Evolutionary conservation across 2,113 vertebrate genomes (phyloP), one percentile per base, ranked within the genome.

Genomic region (Struthidea cinerea): DNA sequence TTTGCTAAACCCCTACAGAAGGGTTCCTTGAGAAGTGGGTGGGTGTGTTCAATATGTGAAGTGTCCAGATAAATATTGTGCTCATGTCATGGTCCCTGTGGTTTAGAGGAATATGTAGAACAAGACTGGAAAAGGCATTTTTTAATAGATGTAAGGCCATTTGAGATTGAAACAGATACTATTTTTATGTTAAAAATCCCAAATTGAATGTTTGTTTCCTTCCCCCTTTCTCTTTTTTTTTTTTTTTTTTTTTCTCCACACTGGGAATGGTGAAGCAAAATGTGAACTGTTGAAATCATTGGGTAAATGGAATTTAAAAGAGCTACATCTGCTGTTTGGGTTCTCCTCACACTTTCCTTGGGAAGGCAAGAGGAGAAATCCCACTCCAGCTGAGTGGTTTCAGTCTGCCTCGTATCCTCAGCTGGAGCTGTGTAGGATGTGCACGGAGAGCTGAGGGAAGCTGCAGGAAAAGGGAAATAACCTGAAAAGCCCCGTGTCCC

Each of bases 221-320:
- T n/a, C 6, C 2, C 5, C 1, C 1, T 52, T 39, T 32, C 7
- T 28, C 1, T 3, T 3, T 3, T 6, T 4, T 35, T 57, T 15
- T 57, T 6, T 33, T 15, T 24, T n/a, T 33, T 37, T 61, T 44
- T 37, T 30, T 57, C 52, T 83, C 13, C 1, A 9, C 3, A 7
- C 18, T 87, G 35, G 37, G 21, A 30, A 15, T 5, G 35, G 4
- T 56, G 24, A 50, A 68, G 44, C 20, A 39, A 56, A 86, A 28
- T 6, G 33, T 18, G n/a, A 69, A 10, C 22, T 69, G 20, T n/a
- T 60, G 15, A 30, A 27, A 19, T 17, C 2, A 1, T 13, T 17
- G 23, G 23, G 12, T 57, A 16, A 69, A 37, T 44, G 1, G 28
- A 26, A 19, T 41, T 27, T 26, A 9, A 4, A 12, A 47, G 35